Base-by-base conservation (phyloP, 2,888 invertebrate genomes). In the Sphaerophoria rueppellii region DNA sequence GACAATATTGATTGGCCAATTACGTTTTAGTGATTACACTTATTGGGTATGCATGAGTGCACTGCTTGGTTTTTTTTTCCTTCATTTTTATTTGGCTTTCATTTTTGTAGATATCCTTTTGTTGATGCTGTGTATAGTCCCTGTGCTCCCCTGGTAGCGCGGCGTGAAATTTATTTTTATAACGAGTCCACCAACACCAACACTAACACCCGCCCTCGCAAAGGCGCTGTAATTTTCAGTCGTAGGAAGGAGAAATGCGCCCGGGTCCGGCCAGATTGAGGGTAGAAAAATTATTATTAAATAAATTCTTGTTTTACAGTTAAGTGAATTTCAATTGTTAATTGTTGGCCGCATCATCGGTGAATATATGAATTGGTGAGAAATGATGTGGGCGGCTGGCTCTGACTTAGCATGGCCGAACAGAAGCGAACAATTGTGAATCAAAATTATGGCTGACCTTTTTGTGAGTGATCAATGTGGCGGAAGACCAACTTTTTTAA, bases 1-100 rank as follows among this genome's bases (percentile, higher is more conserved):
- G 89, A 88, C 88, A 88, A 89, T 89, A 91, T 91, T 91, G 91
- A 91, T 91, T 91, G 91, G 91, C 91, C 91, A 91, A 91, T 91
- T 91, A 91, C 90, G 89, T 89, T 88, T 88, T 88, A 87, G 87
- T 88, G 87, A 88, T 88, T 88, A 88, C 88, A 87, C 87, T 88
- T 87, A 87, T 88, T 88, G 87, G 87, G 87, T 87, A 87, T 88
- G 88, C 87, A 88, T 88, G 88, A 87, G 83, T 87, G 88, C 87
- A 78, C 78, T 54, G 71, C 78, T 72, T 70, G 54, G 65, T 79
- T 80, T 80, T 43, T 61, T 55, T 52, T 37, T 65, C 35, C 35
- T 32, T 32, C 12, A 0, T 43, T 43, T 11, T 43, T 43, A 43
- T 48, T 35, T 4, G 14, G n/a, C 48, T 35, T 32, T 63, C 48